Evolutionary conservation across 2,888 invertebrate genomes (phyloP), one percentile per base, ranked within the genome.

Genomic region (Lepidochitona cinerea): DNA sequence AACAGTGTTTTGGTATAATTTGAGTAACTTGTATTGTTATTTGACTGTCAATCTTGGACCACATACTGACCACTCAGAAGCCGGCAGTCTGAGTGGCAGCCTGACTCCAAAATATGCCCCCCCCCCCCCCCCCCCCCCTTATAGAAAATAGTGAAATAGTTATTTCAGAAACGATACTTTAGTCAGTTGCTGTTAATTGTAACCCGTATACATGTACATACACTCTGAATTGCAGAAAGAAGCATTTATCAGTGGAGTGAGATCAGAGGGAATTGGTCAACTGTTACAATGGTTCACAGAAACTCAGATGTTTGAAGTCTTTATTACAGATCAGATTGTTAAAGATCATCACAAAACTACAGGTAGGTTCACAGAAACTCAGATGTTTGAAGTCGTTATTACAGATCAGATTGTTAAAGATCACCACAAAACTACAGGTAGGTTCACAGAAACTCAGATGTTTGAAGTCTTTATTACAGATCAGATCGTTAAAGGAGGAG

Each of bases 211-310:
- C n/a, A n/a, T n/a, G n/a, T n/a, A n/a, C n/a, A n/a, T n/a, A n/a
- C n/a, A n/a, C n/a, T n/a, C n/a, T n/a, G 49, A 2, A 80, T 93
- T 93, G 81, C 93, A 95, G 94, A 94, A 94, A 91, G 95, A 95
- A 68, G 90, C 92, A 9, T 96, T 95, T 89, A 92, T 95, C 37
- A 93, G 93, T 82, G 92, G 92, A 78, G 92, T 93, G 4, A 88
- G 92, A 0, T 93, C 94, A 0, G 81, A 82, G 59, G 82, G 85
- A 29, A 79, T 94, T 49, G 93, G 94, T 79, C 93, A 94, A 83
- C 96, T 96, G 89, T 91, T 96, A 0, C 95, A 95, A 81, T 96
- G 96, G 96, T 96, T 96, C 90, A 93, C 94, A 0, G 95, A 96
- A 88, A 96, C 96, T 0, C 94, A 95, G 0, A 95, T 96, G 95